These are phyloP conservation scores for Pseudomyrmex gracilis DNA, from an alignment of 1,140 invertebrate species.

Conservation along the genomic window DNA sequence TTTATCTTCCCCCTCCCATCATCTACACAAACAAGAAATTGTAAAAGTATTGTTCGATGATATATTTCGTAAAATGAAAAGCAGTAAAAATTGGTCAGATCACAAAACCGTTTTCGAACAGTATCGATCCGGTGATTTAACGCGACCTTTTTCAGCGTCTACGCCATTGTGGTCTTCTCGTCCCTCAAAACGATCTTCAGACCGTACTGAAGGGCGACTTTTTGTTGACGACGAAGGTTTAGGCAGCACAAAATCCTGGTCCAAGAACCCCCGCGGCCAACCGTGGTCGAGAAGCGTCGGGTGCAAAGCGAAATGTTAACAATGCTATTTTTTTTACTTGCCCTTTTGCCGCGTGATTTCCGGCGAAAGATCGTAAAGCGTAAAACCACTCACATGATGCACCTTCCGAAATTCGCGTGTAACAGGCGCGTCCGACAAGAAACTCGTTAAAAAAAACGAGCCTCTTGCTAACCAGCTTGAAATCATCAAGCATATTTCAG, in stretches of 20 bases:
- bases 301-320: constrained; percentile 31
- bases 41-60: background rate
- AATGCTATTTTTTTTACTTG: constrained; percentile 26
- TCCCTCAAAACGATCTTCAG: constrained; percentile 26
- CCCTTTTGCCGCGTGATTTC: constrained; percentile 28
- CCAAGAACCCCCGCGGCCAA: constrained; percentile 39
- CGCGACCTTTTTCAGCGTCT: constrained; percentile 30
- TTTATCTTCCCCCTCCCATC: background rate
- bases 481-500: background rate
- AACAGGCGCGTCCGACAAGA: background rate
- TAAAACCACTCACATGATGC: background rate
- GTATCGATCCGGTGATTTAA: constrained; percentile 45
- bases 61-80: background rate
- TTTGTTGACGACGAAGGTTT: constrained; percentile 22
- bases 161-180: constrained; percentile 36
- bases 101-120: constrained; percentile 23
- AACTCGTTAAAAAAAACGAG: constrained; percentile 9
- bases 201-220: constrained; percentile 31
- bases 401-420: constrained; percentile 20
- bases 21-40: background rate
- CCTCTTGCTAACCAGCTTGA: background rate
- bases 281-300: constrained; percentile 36
- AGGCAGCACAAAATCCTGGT: background rate
- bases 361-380: constrained; percentile 7
- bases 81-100: constrained; percentile 11